These are phyloP conservation scores for Idris sp. DNA, from an alignment of 1,140 invertebrate species.

Conservation along the genomic window DNA sequence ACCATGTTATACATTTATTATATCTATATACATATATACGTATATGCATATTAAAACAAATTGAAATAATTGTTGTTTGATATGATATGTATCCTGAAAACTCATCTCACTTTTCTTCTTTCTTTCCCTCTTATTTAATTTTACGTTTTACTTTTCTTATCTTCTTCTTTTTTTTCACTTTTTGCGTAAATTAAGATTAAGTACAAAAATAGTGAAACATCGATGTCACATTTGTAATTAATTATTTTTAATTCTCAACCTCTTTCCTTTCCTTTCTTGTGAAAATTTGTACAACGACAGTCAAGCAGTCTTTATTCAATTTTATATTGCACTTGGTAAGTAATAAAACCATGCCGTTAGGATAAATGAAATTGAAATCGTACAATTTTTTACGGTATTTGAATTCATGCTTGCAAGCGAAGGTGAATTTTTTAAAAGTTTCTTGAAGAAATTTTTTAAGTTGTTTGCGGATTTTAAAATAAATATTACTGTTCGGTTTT, in stretches of 20 bases:
- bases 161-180: constrained; percentile 12
- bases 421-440: background rate
- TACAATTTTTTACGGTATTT: constrained; percentile 6
- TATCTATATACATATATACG: constrained; percentile 50
- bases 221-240: constrained; percentile 16
- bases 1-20: constrained; percentile 62
- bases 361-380: constrained; percentile 11
- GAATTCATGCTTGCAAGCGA: background rate
- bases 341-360: constrained; percentile 3
- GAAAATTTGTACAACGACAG: constrained; percentile 7
- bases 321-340: constrained; percentile 22
- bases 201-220: constrained; percentile 10
- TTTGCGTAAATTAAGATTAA: constrained; percentile 5
- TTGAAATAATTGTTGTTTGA: constrained; percentile 48
- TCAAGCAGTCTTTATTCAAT: constrained; percentile 10
- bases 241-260: background rate
- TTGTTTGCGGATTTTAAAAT: too few relatives aligned
- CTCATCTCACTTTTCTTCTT: constrained; percentile 36
- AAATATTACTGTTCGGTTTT: too few relatives aligned
- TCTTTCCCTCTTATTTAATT: constrained; percentile 9
- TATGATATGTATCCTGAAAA: constrained; percentile 56
- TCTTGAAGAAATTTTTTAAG: background rate
- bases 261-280: background rate
- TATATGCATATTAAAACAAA: constrained; percentile 52
- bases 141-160: background rate